A percentile compares a stretch with the other conserved stretches of the same genome.
Evolutionary conservation across 2,113 vertebrate species (phyloP).

Genomic region (Passer domesticus): DNA sequence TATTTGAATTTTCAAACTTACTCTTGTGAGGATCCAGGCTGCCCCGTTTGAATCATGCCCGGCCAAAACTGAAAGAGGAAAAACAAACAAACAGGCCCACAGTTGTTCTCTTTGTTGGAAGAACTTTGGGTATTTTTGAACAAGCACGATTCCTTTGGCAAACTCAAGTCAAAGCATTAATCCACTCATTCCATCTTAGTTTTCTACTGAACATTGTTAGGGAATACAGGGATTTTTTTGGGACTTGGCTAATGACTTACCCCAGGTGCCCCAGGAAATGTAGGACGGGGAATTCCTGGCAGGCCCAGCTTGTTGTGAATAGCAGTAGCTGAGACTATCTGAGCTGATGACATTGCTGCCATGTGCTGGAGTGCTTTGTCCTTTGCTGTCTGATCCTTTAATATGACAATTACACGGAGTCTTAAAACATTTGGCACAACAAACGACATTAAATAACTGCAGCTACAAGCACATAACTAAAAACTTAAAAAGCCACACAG

Average conservation of each 20-base stretch:
- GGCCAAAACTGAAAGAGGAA: constrained; percentile 90
- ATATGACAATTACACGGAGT: constrained; percentile 85
- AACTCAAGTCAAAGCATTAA: constrained; percentile 23
- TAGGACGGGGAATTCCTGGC: constrained; percentile 94
- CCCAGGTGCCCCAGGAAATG: constrained; percentile 94
- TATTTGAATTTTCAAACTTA: constrained; percentile 76
- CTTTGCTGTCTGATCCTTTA: constrained; percentile 99
- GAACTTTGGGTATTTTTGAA: constrained; percentile 6
- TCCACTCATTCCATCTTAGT: constrained; percentile 13
- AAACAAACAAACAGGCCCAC: constrained; percentile 36
- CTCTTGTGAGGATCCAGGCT: constrained; percentile 99
- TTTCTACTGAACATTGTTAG: constrained; percentile 11
- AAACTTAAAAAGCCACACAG: constrained; percentile 75
- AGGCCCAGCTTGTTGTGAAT: constrained; percentile 99
- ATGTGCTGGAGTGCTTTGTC: constrained; percentile 99
- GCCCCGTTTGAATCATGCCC: constrained; percentile 94
- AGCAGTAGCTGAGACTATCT: constrained; percentile 98
- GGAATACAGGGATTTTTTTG: constrained; percentile 1
- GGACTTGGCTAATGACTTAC: constrained; percentile 76
- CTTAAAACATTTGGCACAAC: constrained; percentile 76
- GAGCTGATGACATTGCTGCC: constrained; percentile 99
- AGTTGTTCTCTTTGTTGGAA: constrained; percentile 18
- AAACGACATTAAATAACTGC: constrained; percentile 60
- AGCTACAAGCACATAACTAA: constrained; percentile 78
- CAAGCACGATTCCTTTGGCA: constrained; percentile 16